Base-by-base conservation (phyloP, 2,113 vertebrate species). In the Phainopepla nitens region DNA sequence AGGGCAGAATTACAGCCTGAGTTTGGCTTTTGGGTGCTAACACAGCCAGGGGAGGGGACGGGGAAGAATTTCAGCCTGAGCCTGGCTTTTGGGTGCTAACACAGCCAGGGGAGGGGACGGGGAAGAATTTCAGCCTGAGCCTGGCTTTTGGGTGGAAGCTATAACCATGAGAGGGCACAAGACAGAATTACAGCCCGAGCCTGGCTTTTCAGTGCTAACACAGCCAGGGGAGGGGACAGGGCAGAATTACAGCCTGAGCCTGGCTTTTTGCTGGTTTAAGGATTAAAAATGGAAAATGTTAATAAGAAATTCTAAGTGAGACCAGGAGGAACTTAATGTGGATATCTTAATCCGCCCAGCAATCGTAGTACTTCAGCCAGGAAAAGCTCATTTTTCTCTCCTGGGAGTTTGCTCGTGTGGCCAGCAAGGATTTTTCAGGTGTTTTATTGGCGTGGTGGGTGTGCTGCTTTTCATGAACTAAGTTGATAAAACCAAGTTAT, bases 261-360 rank as follows among this genome's bases (percentile, higher is more conserved):
- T 17, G 25, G 6, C 3, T 45, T 60, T 2, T 1, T 49, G 21
- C 4, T 71, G 10, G 12, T 10, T 71, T 69, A 36, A 53, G n/a
- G 19, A 10, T 60, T 56, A 27, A 51, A 72, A 35, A 47, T 3
- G 2, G 4, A 33, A 39, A 68, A 50, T 16, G 1, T 13, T 27
- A 7, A 28, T 1, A 1, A 6, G 3, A 45, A 73, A 53, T 11
- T 5, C 4, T 5, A 4, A 29, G 13, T n/a, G 56, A 25, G 33
- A 53, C 69, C 15, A 41, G 4, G 20, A 27, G 5, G 13, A 19
- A 13, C 2, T 44, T 57, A 18, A 14, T 31, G 14, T 42, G 29
- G 9, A 7, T 19, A 28, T 13, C 39, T 39, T 39, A 10, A 39
- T 9, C 7, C 3, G 4, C 1, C 1, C 3, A 42, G 11, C 2